Percentiles rank a stretch among this genome's conserved stretches.
Conservation (phyloP, 2,113 vertebrate genomes). For the Dipodomys stephensi region DNA sequence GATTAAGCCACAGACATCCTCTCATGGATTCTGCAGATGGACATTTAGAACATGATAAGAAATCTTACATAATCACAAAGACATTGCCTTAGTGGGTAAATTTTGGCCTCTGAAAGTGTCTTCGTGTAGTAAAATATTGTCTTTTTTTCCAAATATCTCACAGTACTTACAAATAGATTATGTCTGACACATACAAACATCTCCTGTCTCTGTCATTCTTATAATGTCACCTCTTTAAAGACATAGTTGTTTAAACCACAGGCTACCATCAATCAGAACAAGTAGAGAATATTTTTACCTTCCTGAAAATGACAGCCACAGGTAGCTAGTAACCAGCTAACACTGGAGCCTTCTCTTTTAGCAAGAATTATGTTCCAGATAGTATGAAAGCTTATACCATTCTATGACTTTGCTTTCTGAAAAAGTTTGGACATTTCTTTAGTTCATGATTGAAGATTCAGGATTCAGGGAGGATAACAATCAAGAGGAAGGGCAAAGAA, state of each 20-base stretch:
- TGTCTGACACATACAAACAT: constrained; percentile 21
- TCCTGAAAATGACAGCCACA: constrained; percentile 41
- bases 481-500: background rate
- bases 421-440: background rate
- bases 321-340: background rate
- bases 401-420: background rate
- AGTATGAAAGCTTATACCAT: background rate
- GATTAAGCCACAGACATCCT: background rate
- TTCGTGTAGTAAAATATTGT: constrained; percentile 15
- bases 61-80: constrained; percentile 56
- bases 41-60: background rate
- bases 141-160: constrained; percentile 56
- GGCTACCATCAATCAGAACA: constrained; percentile 29
- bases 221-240: background rate
- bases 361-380: background rate
- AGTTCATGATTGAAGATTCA: background rate
- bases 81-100: constrained; percentile 6
- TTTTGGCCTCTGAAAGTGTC: background rate
- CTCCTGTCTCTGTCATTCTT: constrained; percentile 17
- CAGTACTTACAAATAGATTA: constrained; percentile 29
- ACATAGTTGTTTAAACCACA: constrained; percentile 55
- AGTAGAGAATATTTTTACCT: constrained; percentile 18
- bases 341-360: background rate
- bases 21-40: background rate
- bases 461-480: background rate